Evolutionary conservation across 2,113 vertebrate genomes (phyloP).

Genomic region (Kryptolebias marmoratus): DNA sequence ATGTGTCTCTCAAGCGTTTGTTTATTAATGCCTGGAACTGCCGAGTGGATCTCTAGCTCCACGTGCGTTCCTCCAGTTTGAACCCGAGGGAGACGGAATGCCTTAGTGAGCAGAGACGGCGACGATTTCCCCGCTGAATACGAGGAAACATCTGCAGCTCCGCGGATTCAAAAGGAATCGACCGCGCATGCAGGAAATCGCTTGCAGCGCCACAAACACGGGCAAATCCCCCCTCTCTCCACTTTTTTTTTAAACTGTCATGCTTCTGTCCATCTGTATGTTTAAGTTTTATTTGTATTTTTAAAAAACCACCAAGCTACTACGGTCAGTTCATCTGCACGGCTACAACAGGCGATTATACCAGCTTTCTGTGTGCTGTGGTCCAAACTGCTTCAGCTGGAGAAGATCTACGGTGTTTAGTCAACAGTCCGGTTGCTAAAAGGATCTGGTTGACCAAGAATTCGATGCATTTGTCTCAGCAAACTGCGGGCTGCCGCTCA

Average conservation of each 20-base stretch:
- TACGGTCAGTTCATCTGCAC: too few species aligned
- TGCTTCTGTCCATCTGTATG: too few species aligned
- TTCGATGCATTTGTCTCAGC: neutral
- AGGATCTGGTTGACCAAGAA: neutral
- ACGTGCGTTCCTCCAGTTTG: constrained; percentile 5
- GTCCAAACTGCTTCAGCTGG: neutral
- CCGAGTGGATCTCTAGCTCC: constrained; percentile 6
- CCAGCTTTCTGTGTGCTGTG: neutral
- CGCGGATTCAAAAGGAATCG: constrained; percentile 7
- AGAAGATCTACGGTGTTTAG: neutral
- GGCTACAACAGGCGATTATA: neutral
- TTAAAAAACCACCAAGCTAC: too few species aligned
- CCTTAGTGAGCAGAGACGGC: constrained; percentile 5
- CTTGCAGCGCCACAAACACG: neutral
- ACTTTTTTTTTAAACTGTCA: neutral
- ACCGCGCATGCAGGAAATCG: constrained; percentile 7
- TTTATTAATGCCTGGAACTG: constrained; percentile 43
- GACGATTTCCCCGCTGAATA: constrained; percentile 8
- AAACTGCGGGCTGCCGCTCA: neutral
- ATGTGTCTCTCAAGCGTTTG: constrained; percentile 48
- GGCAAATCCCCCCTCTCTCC: neutral
- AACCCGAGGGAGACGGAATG: neutral
- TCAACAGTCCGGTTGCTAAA: neutral
- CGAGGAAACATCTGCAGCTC: constrained; percentile 19
- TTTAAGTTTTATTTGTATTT: too few species aligned